These are phyloP conservation scores for Phalacrocorax aristotelis DNA, from an alignment of 2,113 vertebrate genomes.

Conservation along the genomic window DNA sequence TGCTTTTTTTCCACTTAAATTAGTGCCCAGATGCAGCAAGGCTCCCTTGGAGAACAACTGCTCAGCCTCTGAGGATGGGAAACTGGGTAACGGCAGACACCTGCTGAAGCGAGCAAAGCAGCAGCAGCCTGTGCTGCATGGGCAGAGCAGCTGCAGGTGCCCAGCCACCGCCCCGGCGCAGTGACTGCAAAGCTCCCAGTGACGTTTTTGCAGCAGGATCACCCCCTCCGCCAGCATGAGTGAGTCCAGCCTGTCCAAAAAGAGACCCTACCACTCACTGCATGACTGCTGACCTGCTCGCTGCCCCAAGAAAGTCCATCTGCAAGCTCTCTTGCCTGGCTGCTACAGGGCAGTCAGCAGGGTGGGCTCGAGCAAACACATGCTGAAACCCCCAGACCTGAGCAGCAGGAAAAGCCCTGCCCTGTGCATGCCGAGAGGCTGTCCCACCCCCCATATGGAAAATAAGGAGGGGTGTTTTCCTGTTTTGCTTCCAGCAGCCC, in stretches of 20 bases:
- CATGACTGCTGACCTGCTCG: neutral
- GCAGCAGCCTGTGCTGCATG: neutral
- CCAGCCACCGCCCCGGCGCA: fast-evolving
- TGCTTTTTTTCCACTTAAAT: neutral
- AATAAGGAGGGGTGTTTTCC: neutral
- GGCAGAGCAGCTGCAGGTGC: neutral
- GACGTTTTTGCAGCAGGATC: neutral
- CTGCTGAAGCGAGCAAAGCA: neutral
- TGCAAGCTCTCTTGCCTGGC: fast-evolving
- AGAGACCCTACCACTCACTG: no score
- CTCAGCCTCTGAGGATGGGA: neutral
- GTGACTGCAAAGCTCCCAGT: neutral
- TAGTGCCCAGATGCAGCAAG: fast-evolving
- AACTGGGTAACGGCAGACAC: neutral
- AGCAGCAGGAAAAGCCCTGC: neutral
- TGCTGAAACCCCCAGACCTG: neutral
- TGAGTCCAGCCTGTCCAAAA: neutral
- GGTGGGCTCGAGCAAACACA: neutral
- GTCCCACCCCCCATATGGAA: neutral
- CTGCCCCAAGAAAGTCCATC: neutral
- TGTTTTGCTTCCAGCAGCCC: constrained; percentile 27
- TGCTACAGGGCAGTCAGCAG: neutral
- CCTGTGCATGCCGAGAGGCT: neutral
- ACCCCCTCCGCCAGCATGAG: neutral
- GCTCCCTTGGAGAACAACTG: neutral